A percentile compares a stretch with the other conserved stretches of the same genome.
Evolutionary conservation across 2,797 vertebrate species (phyloP).

Genomic region (Prionace glauca): DNA sequence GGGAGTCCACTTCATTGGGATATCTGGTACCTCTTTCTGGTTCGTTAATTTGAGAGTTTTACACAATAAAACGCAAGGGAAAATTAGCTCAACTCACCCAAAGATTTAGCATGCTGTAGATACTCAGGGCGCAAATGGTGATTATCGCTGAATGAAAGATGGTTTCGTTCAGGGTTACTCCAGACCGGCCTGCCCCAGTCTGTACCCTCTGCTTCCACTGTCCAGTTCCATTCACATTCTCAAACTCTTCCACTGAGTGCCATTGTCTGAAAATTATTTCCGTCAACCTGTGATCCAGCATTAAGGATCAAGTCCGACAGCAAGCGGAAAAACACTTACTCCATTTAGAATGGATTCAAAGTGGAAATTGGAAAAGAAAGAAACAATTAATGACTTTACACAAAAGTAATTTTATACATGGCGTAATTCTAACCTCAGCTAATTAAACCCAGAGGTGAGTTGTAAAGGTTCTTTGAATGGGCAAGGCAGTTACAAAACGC

Average conservation of each 20-base stretch:
- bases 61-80: not conserved
- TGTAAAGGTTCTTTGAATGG: conserved; percentile 54
- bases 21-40: not conserved
- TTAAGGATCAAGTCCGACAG: not conserved
- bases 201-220: not conserved
- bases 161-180: not conserved
- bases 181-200: not conserved
- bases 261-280: not conserved
- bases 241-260: not conserved
- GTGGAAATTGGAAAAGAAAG: conserved; percentile 13
- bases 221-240: not conserved
- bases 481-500: conserved; percentile 49
- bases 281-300: not conserved
- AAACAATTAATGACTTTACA: conserved; percentile 3
- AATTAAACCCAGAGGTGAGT: conserved; percentile 54
- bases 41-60: not conserved
- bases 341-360: not conserved
- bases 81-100: conserved; percentile 14
- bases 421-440: conserved; percentile 52
- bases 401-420: conserved; percentile 27
- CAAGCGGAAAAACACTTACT: not conserved
- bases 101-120: not conserved
- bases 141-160: not conserved
- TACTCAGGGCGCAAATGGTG: not conserved
- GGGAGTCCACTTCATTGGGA: not conserved